phyloP scores from a whole-genome alignment of 2,113 vertebrate genomes.

The Podiceps cristatus region DNA sequence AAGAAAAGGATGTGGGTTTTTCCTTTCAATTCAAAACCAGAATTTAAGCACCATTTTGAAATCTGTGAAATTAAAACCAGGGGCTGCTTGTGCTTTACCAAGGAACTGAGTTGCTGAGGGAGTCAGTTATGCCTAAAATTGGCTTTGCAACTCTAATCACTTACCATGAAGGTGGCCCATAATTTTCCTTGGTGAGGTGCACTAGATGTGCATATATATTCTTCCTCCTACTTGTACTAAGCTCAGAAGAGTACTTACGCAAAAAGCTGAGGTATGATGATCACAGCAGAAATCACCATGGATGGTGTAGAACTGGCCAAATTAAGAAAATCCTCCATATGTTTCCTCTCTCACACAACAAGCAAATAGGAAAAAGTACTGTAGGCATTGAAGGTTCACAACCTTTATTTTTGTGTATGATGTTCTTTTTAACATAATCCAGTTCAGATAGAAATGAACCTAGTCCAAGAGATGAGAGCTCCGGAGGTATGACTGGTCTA shows the following conservation, averaged over 20 bases:
- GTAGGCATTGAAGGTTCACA: background rate
- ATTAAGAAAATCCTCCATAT: background rate
- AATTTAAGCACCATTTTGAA: background rate
- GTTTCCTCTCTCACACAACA: background rate
- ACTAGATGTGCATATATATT: background rate
- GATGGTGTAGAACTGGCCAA: background rate
- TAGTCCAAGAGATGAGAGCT: background rate
- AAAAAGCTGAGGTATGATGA: background rate
- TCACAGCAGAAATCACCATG: background rate
- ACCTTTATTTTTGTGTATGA: background rate
- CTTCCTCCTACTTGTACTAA: background rate
- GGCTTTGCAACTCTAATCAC: background rate
- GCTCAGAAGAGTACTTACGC: background rate
- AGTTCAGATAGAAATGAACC: background rate
- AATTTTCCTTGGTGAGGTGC: background rate
- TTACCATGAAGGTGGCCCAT: background rate
- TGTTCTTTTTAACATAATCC: background rate
- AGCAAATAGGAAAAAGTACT: background rate
- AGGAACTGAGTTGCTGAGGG: background rate
- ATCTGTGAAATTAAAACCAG: background rate
- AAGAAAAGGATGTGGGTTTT: background rate
- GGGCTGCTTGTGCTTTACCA: background rate
- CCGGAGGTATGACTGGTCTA: background rate
- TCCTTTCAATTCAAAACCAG: background rate
- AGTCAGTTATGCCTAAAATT: background rate